These are phyloP conservation scores for Tympanuchus pallidicinctus DNA, from an alignment of 2,113 vertebrate species.

Conservation along the genomic window DNA sequence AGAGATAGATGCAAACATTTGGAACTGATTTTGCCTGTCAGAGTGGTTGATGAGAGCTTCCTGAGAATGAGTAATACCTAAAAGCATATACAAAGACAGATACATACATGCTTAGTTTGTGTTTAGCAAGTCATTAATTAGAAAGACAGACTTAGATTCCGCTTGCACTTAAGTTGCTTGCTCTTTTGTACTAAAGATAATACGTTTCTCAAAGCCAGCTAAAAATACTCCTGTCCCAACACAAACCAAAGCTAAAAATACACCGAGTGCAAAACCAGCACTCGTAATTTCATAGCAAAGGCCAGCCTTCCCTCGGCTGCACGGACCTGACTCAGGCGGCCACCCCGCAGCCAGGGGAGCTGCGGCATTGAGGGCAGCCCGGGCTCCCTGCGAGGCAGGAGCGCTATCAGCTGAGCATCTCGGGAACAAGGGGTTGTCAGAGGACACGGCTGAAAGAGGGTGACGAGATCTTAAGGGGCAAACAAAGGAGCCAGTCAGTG, in stretches of 20 bases:
- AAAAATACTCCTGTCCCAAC: not conserved
- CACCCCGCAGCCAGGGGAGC: fast-evolving
- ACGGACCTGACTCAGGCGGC: fast-evolving
- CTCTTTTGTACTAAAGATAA: conserved; percentile 33
- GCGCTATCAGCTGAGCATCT: fast-evolving
- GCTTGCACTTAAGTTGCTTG: conserved; percentile 1
- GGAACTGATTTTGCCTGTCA: not conserved
- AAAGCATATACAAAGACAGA: not conserved
- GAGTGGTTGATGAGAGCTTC: not conserved
- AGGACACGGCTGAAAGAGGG: not conserved
- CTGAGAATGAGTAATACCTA: not conserved
- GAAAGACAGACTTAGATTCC: not conserved
- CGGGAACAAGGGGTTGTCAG: not conserved
- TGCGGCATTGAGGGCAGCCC: not conserved
- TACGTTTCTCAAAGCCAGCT: conserved; percentile 21
- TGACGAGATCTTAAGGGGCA: not conserved
- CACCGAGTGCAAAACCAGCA: fast-evolving
- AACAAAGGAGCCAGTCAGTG: not conserved
- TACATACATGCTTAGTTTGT: not conserved
- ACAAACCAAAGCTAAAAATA: conserved; percentile 8
- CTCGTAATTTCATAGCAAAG: not conserved
- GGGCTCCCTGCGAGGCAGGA: not conserved
- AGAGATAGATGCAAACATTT: not conserved
- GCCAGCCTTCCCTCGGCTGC: not conserved
- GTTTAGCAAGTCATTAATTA: conserved; percentile 30